Evolutionary conservation across 2,113 vertebrate genomes (phyloP).

Genomic region (Nothocercus julius): DNA sequence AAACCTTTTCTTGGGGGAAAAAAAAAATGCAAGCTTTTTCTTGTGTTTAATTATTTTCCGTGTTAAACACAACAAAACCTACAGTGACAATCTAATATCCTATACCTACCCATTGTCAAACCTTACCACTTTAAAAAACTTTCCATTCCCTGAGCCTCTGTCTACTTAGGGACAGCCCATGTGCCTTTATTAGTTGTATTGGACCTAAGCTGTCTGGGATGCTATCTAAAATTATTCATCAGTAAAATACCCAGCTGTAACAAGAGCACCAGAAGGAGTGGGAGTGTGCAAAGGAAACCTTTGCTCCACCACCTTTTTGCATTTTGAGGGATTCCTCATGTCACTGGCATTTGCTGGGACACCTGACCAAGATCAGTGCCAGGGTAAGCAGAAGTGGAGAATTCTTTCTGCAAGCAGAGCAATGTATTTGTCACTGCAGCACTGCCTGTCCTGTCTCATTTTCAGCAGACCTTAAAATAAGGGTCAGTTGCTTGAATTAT

Average conservation of each 20-base stretch:
- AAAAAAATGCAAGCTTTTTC: background rate
- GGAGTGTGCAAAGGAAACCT: no score
- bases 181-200: no score
- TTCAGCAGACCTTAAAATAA: background rate
- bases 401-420: background rate
- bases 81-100: background rate
- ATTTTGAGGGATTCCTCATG: background rate
- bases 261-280: no score
- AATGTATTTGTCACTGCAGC: background rate
- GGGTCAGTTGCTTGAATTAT: background rate
- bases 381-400: background rate
- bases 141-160: background rate
- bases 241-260: background rate
- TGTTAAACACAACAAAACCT: background rate
- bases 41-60: background rate
- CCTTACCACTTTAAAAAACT: background rate
- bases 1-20: background rate
- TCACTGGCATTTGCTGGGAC: background rate
- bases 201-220: background rate
- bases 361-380: background rate
- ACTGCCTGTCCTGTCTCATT: background rate
- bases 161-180: background rate
- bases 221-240: background rate
- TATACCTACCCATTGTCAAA: background rate
- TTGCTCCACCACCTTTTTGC: background rate